Evolutionary conservation across 2,113 vertebrate species (phyloP).

Genomic region (Lepus americanus): DNA sequence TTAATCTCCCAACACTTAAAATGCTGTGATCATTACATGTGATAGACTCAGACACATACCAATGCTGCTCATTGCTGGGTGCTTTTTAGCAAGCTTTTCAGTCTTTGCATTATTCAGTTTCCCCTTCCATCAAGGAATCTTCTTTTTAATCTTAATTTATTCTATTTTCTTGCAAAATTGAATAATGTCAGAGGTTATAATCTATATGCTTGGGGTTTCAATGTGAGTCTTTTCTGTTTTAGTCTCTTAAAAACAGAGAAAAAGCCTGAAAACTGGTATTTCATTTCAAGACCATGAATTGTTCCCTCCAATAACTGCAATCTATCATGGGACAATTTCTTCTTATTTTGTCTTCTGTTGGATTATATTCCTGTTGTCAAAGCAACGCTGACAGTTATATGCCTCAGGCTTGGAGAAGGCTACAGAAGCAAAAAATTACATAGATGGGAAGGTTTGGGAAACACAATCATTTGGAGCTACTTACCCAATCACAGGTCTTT

Average conservation of each 20-base stretch:
- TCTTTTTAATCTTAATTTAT: background rate
- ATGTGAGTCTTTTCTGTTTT: background rate
- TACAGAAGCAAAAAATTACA: background rate
- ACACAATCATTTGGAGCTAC: background rate
- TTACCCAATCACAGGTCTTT: background rate
- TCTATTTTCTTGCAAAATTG: background rate
- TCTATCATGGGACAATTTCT: background rate
- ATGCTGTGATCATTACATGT: background rate
- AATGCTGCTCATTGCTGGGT: background rate
- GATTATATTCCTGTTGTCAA: background rate
- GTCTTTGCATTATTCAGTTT: background rate
- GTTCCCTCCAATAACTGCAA: background rate
- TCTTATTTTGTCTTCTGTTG: background rate
- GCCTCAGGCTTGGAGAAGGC: background rate
- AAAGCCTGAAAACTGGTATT: background rate
- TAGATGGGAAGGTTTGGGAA: background rate
- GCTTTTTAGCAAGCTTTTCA: slow-evolving; percentile 1
- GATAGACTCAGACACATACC: background rate
- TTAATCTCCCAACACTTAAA: slow-evolving; percentile 13
- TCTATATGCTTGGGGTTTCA: background rate
- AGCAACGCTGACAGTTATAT: background rate
- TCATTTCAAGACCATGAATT: background rate
- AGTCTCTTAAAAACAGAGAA: background rate
- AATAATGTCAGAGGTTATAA: background rate
- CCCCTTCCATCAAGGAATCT: background rate